These are phyloP conservation scores for Caenorhabditis panamensis DNA, from an alignment of 2,888 invertebrate species.

Conservation along the genomic window DNA sequence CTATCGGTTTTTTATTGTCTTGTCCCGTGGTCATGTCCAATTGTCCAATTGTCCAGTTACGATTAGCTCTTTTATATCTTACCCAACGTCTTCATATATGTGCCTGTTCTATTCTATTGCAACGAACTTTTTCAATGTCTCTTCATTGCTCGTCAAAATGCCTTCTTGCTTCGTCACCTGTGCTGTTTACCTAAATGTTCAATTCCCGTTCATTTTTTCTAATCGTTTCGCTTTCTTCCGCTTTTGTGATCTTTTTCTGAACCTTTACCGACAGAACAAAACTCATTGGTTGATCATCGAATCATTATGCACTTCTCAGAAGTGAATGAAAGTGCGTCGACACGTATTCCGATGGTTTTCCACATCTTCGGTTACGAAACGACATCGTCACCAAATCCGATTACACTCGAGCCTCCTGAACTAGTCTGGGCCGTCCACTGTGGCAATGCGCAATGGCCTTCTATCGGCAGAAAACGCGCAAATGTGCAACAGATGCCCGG, in stretches of 20 bases:
- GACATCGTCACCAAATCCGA: constrained; percentile 24
- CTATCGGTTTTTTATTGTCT: constrained; percentile 1
- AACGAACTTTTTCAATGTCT: constrained; percentile 41
- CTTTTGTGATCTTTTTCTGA: constrained; percentile 43
- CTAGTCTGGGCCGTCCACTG: neutral
- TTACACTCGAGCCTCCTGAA: constrained; percentile 30
- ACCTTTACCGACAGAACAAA: constrained; percentile 17
- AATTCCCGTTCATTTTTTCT: constrained; percentile 35
- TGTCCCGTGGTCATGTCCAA: constrained; percentile 7
- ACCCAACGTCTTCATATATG: constrained; percentile 42
- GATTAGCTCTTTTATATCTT: constrained; percentile 25
- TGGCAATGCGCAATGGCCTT: constrained; percentile 10
- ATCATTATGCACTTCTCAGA: neutral
- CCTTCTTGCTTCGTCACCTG: constrained; percentile 39
- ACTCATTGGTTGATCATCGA: neutral
- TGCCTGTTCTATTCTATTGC: constrained; percentile 30
- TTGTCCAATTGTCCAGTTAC: constrained; percentile 17
- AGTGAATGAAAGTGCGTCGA: neutral
- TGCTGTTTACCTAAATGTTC: constrained; percentile 45
- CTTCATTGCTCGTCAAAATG: constrained; percentile 17
- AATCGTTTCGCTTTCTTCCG: neutral
- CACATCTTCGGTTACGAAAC: neutral
- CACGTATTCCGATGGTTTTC: neutral
- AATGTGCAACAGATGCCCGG: constrained; percentile 56
- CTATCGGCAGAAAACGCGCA: constrained; percentile 22